These are phyloP conservation scores for Cervus canadensis DNA, from an alignment of 2,113 vertebrate genomes.

Conservation along the genomic window DNA sequence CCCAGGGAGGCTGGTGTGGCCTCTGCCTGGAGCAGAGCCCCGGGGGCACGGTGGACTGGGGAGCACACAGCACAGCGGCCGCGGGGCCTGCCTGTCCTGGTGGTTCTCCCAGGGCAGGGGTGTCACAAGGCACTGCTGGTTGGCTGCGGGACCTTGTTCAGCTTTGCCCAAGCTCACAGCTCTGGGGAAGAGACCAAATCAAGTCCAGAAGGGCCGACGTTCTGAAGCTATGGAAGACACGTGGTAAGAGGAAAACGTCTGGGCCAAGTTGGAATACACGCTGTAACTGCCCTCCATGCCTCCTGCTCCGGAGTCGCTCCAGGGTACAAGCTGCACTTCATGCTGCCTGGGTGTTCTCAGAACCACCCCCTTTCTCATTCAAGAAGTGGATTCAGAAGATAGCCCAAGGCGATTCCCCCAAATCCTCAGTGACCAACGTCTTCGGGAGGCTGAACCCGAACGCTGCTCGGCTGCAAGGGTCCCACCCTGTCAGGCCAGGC, in stretches of 20 bases:
- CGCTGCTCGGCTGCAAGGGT: accelerated
- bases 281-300: accelerated
- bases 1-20: background rate
- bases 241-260: background rate
- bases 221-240: accelerated
- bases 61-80: accelerated
- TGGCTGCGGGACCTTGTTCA: no score
- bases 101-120: no score
- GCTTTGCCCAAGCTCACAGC: background rate
- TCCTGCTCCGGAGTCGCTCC: accelerated
- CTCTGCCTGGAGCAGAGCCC: background rate
- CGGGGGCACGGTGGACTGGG: accelerated
- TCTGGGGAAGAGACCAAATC: accelerated
- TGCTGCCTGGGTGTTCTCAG: background rate
- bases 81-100: background rate
- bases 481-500: accelerated
- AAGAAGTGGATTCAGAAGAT: background rate
- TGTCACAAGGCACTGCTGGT: background rate
- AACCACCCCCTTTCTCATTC: accelerated
- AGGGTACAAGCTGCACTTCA: accelerated
- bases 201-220: accelerated
- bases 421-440: accelerated
- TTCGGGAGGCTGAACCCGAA: accelerated
- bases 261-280: accelerated
- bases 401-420: accelerated